Evolutionary conservation across 2,113 vertebrate genomes (phyloP).

Genomic region (Isurus oxyrinchus): DNA sequence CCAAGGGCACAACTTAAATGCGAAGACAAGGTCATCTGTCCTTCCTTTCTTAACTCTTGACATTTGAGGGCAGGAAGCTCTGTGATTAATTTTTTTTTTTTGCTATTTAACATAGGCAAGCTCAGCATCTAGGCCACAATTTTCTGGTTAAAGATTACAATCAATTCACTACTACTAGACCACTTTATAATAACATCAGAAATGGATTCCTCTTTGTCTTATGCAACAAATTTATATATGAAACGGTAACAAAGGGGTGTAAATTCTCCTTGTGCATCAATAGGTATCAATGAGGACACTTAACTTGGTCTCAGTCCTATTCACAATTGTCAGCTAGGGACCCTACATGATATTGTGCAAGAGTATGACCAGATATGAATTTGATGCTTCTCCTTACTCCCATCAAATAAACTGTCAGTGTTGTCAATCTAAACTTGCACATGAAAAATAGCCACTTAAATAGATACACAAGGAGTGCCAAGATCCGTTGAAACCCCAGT

Average conservation of each 20-base stretch:
- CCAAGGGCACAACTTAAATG: neutral
- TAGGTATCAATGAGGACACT: neutral
- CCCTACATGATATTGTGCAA: neutral
- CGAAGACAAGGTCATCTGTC: neutral
- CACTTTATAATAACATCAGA: neutral
- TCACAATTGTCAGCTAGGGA: neutral
- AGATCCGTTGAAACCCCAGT: neutral
- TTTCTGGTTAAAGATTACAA: neutral
- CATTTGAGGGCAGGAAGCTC: neutral
- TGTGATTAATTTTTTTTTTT: neutral
- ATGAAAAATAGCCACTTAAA: neutral
- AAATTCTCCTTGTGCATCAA: neutral
- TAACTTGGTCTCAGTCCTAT: neutral
- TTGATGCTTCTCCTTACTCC: neutral
- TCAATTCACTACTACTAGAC: neutral
- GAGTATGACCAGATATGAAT: neutral
- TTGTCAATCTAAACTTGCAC: neutral
- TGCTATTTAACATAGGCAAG: neutral
- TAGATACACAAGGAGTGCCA: neutral
- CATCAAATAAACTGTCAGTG: neutral
- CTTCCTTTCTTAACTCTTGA: neutral
- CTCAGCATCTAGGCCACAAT: neutral
- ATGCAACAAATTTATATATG: neutral
- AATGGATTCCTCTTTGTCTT: neutral
- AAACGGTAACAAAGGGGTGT: neutral